phyloP scores from a whole-genome alignment of 2,888 invertebrate species.

The Drosophila putrida region DNA sequence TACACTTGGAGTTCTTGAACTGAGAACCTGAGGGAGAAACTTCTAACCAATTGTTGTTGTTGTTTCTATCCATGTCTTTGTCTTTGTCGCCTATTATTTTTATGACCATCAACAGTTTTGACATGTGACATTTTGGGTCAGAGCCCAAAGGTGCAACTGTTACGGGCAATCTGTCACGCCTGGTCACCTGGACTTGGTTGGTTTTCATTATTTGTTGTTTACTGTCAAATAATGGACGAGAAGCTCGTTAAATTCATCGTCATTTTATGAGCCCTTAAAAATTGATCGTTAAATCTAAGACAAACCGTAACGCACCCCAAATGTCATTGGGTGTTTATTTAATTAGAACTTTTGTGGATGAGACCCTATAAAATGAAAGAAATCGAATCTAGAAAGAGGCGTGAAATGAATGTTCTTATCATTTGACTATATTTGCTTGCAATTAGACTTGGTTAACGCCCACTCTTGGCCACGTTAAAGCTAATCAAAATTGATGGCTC shows the following conservation, averaged over 20 bases:
- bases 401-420: slow-evolving; percentile 28
- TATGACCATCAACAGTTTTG: slow-evolving; percentile 67
- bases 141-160: slow-evolving; percentile 49
- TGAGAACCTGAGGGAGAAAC: background rate
- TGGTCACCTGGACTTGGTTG: slow-evolving; percentile 55
- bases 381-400: slow-evolving; percentile 12
- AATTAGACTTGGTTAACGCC: slow-evolving; percentile 37
- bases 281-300: slow-evolving; percentile 74
- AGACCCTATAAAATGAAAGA: slow-evolving; percentile 18
- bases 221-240: slow-evolving; percentile 74
- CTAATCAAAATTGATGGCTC: slow-evolving; percentile 80
- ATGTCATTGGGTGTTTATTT: slow-evolving; percentile 58
- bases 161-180: slow-evolving; percentile 71
- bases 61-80: no score
- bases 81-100: slow-evolving; percentile 43
- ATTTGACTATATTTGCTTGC: slow-evolving; percentile 10
- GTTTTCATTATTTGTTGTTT: slow-evolving; percentile 56
- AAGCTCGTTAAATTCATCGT: slow-evolving; percentile 70
- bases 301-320: slow-evolving; percentile 25
- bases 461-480: slow-evolving; percentile 11
- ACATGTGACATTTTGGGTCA: slow-evolving; percentile 69
- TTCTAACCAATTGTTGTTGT: slow-evolving; percentile 11
- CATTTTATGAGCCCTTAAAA: slow-evolving; percentile 77
- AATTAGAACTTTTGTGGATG: slow-evolving; percentile 52
- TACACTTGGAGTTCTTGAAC: slow-evolving; percentile 14